Evolutionary conservation across 1,140 invertebrate genomes (phyloP), one percentile per base, ranked within the genome.

Genomic region (Phortica variegata): DNA sequence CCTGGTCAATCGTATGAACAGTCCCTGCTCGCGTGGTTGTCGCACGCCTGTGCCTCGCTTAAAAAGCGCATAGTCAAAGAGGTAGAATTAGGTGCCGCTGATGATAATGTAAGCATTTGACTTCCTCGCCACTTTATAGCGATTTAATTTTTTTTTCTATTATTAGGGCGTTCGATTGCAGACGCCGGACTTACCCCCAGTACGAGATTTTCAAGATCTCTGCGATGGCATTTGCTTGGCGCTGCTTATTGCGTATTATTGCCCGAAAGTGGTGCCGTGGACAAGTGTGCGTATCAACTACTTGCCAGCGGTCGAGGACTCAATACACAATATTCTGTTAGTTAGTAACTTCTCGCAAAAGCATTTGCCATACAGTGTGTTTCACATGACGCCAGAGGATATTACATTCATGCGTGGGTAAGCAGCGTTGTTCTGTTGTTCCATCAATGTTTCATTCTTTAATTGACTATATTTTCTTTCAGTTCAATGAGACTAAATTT

Each of bases 361-460:
- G 75, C 83, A 84, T 75, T 83, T 98, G 70, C 92, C 93, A 52
- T 87, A 87, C 77, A 87, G 90, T 63, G 87, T 93, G 70, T 96
- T 96, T 80, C 95, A 97, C 75, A 90, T 98, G 82, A 87, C 87
- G 73, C 91, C 93, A 32, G 95, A 98, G 77, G 96, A 99, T 77
- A 86, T 98, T 40, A 89, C 96, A 19, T 97, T 96, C 73, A 90
- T 95, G 83, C 85, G 93, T 77, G 91, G 92, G 90, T 93, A 76
- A 79, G 78, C n/a, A 34, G 6, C 19, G 17, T 26, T 3, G 23
- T 43, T 68, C 20, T 51, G 36, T 4, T 42, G 13, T 29, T 2
- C 9, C 21, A 31, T 9, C 13, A 16, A 43, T 45, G 21, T 40
- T 38, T 3, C 2, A 0, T 32, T 38, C 9, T 18, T 16, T 44